Percentiles rank a stretch among this genome's conserved stretches.
phyloP scores from a whole-genome alignment of 2,113 vertebrate genomes.

The Melanostigma gelatinosum region DNA sequence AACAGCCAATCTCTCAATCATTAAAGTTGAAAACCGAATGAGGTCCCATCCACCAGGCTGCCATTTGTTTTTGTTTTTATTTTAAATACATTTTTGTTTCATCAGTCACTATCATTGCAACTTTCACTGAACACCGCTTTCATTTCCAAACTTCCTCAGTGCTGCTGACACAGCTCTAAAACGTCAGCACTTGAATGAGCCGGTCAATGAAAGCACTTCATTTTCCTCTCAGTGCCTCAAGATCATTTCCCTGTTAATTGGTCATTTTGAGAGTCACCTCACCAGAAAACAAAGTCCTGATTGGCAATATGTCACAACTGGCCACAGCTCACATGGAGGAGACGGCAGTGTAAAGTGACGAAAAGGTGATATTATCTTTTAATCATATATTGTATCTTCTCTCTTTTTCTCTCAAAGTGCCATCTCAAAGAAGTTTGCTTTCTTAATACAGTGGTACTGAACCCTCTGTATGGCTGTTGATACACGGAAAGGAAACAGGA shows the following conservation, averaged over 20 bases:
- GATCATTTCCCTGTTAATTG: conserved; percentile 23
- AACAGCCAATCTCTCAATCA: too few species aligned
- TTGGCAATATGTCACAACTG: conserved; percentile 14
- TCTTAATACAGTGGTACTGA: background rate
- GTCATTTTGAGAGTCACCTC: conserved; percentile 37
- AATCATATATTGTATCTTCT: background rate
- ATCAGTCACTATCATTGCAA: background rate
- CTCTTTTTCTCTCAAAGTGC: background rate
- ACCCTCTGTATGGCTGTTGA: background rate
- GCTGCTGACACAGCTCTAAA: conserved; percentile 39
- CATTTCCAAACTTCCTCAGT: background rate
- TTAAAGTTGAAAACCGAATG: too few species aligned
- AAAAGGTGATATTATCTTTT: background rate
- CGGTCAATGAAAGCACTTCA: background rate
- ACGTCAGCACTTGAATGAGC: background rate
- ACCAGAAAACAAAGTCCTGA: conserved; percentile 9
- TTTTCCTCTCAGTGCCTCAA: conserved; percentile 14
- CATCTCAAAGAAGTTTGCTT: background rate
- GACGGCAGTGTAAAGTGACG: background rate
- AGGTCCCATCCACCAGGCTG: background rate
- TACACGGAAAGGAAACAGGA: background rate
- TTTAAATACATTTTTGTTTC: background rate
- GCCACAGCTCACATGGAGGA: conserved; percentile 4
- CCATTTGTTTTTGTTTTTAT: background rate
- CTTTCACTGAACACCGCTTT: background rate